Evolutionary conservation across 2,888 invertebrate genomes (phyloP).

Genomic region (Euproctis similis): DNA sequence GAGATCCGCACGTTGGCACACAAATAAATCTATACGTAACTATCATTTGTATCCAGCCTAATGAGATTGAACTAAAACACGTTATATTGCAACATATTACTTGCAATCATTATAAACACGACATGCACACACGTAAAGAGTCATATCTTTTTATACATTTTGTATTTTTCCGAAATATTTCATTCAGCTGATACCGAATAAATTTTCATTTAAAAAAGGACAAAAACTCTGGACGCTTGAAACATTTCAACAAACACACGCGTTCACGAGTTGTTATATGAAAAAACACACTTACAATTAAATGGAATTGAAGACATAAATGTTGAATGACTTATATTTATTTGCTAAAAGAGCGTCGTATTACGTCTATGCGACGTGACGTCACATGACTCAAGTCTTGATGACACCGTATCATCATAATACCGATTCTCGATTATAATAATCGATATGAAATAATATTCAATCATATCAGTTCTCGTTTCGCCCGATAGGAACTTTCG

Average conservation of each 20-base stretch:
- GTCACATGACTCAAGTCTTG: neutral
- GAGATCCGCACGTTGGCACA: slow-evolving; percentile 29
- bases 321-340: slow-evolving; percentile 30
- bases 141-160: too few species aligned
- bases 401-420: too few species aligned
- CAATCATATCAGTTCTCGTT: too few species aligned
- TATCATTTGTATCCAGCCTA: slow-evolving; percentile 31
- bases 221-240: too few species aligned
- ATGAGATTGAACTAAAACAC: slow-evolving; percentile 35
- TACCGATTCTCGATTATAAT: too few species aligned
- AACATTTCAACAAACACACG: too few species aligned
- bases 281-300: slow-evolving; percentile 34
- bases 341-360: slow-evolving; percentile 25
- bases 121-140: slow-evolving; percentile 55
- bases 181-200: too few species aligned
- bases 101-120: slow-evolving; percentile 47
- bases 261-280: slow-evolving; percentile 32
- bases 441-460: too few species aligned
- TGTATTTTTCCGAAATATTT: too few species aligned
- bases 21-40: slow-evolving; percentile 29
- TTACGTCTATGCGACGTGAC: slow-evolving; percentile 4
- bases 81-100: slow-evolving; percentile 59
- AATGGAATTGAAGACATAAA: slow-evolving; percentile 51
- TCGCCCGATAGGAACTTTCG: too few species aligned
- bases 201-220: too few species aligned